Evolutionary conservation across 2,888 invertebrate species (phyloP), one percentile per base, ranked within the genome.

Genomic region (Meiosimyza platycephala): DNA sequence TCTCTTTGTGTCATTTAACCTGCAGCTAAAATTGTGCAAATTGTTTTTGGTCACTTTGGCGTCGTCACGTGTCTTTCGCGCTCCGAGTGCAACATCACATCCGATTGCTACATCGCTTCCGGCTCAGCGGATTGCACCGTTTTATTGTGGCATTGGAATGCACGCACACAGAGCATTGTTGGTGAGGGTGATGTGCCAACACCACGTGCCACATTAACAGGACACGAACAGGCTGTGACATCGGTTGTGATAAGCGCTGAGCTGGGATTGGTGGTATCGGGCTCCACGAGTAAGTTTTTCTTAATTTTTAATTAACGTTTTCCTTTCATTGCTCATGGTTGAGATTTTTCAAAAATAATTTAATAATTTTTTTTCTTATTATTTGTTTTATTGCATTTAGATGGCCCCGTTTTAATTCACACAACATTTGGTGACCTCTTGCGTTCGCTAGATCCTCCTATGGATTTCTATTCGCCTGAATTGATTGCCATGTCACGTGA

Each of bases 61-160:
- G 97, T 99, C 70, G 99, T 99, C 79, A 99, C 99, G 13, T 99
- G 99, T 88, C 90, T 99, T 80, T 96, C 98, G 0, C 92, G 99
- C 66, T 98, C 98, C 2, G 99, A 99, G 88, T 98, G 98, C 88
- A 98, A 98, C 88, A 96, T 99, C 78, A 97, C 97, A n/a, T 96
- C 97, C 1, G 99, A 99, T 89, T 99, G 99, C 88, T 99, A 99
- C 89, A 94, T 99, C 79, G 98, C 98, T 1, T 98, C 98, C 0
- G 99, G 99, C 28, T 97, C 97, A 33, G 95, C 97, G 64, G 99
- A 99, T 89, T 99, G 99, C 88, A 99, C 99, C 0, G 97, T 99
- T 28, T 90, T 99, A 72, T 89, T 99, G 69, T 99, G 99, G 99
- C 98, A 99, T 84, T 99, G 99, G 97, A 99, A 93, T 82, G 97